phyloP scores from a whole-genome alignment of 2,888 invertebrate genomes.

The Camponotus fellah region DNA sequence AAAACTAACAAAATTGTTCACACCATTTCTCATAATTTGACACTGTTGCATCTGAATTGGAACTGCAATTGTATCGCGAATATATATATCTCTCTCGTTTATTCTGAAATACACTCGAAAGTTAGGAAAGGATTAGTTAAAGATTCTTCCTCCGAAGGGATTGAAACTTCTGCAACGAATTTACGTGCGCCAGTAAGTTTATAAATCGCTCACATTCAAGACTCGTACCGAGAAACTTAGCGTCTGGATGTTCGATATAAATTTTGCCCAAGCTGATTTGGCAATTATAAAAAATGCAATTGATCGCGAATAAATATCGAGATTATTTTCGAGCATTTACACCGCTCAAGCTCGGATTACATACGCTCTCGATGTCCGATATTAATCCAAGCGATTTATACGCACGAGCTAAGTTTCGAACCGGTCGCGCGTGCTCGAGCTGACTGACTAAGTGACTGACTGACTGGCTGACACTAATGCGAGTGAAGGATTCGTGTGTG shows the following conservation, averaged over 20 bases:
- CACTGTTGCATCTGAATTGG: constrained; percentile 3
- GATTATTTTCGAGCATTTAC: background rate
- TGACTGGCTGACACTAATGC: constrained; percentile 63
- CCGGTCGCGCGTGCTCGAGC: constrained; percentile 71
- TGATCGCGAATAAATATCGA: background rate
- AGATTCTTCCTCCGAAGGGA: background rate
- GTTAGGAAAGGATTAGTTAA: background rate
- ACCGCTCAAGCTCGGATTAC: background rate
- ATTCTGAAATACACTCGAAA: constrained; percentile 5
- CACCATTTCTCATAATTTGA: background rate
- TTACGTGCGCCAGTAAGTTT: constrained; percentile 19
- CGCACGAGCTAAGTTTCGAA: constrained; percentile 35
- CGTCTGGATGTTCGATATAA: constrained; percentile 8
- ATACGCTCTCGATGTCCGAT: background rate
- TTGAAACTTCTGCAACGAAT: constrained; percentile 28
- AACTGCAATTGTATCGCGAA: constrained; percentile 9
- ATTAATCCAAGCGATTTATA: constrained; percentile 27
- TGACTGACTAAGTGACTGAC: constrained; percentile 75
- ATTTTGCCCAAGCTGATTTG: constrained; percentile 11
- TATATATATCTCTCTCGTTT: background rate
- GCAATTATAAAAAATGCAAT: constrained; percentile 10
- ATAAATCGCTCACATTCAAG: constrained; percentile 32
- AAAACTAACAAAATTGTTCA: background rate
- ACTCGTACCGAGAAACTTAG: constrained; percentile 7
- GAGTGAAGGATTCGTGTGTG: constrained; percentile 60